These are phyloP conservation scores for Bellardia pandia DNA, from an alignment of 2,888 invertebrate genomes.

Conservation along the genomic window DNA sequence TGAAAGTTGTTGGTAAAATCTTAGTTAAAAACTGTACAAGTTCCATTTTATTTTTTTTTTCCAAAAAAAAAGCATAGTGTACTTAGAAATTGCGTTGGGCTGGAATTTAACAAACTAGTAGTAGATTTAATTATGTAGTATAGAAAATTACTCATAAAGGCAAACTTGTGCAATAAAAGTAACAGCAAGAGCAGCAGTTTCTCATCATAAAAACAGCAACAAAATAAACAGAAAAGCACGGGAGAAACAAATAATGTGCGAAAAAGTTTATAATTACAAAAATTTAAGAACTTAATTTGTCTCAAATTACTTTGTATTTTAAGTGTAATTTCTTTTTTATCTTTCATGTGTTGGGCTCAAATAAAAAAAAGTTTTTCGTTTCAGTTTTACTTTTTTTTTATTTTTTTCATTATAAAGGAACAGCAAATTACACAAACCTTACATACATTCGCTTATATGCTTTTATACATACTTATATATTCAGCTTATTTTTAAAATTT, in stretches of 20 bases:
- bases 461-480: too few species aligned
- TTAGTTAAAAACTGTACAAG: too few species aligned
- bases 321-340: constrained; percentile 57
- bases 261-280: constrained; percentile 76
- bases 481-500: not conserved
- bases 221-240: constrained; percentile 18
- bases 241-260: constrained; percentile 57
- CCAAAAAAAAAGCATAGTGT: not conserved
- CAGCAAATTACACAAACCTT: not conserved
- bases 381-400: constrained; percentile 4
- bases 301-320: constrained; percentile 75
- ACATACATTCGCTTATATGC: not conserved
- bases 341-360: constrained; percentile 46
- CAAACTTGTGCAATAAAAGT: constrained; percentile 44
- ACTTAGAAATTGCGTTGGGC: not conserved
- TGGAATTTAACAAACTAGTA: not conserved
- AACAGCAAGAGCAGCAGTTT: not conserved
- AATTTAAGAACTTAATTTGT: constrained; percentile 76
- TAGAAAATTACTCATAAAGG: constrained; percentile 37
- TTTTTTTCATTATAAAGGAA: constrained; percentile 17
- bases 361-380: constrained; percentile 39
- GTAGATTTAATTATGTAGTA: constrained; percentile 1
- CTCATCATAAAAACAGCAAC: constrained; percentile 19
- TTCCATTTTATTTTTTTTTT: not conserved
- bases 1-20: too few species aligned